phyloP scores from a whole-genome alignment of 64 coral and sea anemone species.

The Exaiptasia diaphana region DNA sequence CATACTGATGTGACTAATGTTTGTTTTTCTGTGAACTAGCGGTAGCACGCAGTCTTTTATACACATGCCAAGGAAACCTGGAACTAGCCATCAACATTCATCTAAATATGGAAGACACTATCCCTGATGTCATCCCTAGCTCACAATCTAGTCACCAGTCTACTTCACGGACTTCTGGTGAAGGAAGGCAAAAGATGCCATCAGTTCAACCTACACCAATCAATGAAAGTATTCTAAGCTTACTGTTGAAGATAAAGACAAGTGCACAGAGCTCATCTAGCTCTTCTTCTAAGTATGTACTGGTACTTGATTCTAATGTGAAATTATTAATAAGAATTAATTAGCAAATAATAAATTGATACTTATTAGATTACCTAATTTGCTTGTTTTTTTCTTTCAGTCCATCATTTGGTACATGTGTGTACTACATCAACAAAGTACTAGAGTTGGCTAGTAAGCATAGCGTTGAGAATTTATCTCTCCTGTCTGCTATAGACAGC shows the following conservation, averaged over 20 bases:
- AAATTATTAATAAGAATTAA: too few relatives aligned
- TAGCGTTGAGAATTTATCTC: constrained; percentile 56
- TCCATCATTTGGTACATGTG: constrained; percentile 8
- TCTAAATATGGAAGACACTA: constrained; percentile 71
- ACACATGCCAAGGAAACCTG: constrained; percentile 60
- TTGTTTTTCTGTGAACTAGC: neutral
- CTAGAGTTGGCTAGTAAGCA: constrained; percentile 27
- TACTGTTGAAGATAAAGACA: constrained; percentile 67
- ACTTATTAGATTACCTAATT: neutral
- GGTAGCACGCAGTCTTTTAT: constrained; percentile 61
- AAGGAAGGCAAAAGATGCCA: too few relatives aligned
- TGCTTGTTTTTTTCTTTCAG: neutral
- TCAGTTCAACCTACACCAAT: neutral
- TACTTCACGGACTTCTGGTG: neutral
- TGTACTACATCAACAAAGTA: constrained; percentile 61
- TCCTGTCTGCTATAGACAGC: neutral
- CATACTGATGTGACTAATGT: neutral
- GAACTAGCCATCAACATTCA: constrained; percentile 80
- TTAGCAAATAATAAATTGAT: neutral
- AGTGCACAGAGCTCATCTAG: constrained; percentile 14
- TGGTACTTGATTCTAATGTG: too few relatives aligned
- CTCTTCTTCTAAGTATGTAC: neutral
- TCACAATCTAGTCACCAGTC: neutral
- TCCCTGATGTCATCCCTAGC: constrained; percentile 36
- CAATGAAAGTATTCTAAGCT: constrained; percentile 77